These are phyloP conservation scores for Ciconia stormi DNA, from an alignment of 2,113 vertebrate species.

Conservation along the genomic window DNA sequence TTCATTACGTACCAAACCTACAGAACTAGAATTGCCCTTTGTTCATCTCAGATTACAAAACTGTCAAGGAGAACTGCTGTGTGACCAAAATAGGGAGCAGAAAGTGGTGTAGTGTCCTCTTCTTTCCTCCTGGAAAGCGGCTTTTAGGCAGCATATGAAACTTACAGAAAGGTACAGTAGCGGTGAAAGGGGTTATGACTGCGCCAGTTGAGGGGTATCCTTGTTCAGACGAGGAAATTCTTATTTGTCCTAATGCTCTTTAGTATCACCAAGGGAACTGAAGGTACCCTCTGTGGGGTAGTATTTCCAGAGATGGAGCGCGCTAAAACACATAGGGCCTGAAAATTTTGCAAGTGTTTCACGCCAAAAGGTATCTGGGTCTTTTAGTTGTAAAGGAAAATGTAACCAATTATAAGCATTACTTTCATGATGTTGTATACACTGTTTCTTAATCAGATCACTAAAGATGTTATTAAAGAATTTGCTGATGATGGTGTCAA, in stretches of 20 bases:
- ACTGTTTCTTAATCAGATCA: slow-evolving; percentile 78
- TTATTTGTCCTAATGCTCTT: background rate
- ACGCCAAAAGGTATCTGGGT: background rate
- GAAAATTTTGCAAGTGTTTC: background rate
- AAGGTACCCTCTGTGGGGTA: background rate
- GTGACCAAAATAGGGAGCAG: background rate
- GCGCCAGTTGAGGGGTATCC: background rate
- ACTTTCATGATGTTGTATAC: background rate
- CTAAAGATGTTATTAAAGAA: slow-evolving; percentile 92
- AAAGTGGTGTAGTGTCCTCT: background rate
- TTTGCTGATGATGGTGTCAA: slow-evolving; percentile 96
- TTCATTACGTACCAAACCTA: background rate
- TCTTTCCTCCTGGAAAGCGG: background rate
- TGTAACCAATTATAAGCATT: background rate
- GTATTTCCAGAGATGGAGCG: background rate
- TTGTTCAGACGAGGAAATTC: background rate
- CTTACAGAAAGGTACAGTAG: background rate
- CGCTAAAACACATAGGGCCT: background rate
- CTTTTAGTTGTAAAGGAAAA: background rate
- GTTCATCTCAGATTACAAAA: background rate
- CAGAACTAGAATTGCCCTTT: background rate
- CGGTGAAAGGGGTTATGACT: background rate
- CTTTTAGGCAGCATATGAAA: background rate
- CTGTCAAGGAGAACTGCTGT: background rate
- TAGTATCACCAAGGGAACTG: background rate